Base-by-base conservation (phyloP, 2,113 vertebrate species). In the Amphiprion ocellaris region DNA sequence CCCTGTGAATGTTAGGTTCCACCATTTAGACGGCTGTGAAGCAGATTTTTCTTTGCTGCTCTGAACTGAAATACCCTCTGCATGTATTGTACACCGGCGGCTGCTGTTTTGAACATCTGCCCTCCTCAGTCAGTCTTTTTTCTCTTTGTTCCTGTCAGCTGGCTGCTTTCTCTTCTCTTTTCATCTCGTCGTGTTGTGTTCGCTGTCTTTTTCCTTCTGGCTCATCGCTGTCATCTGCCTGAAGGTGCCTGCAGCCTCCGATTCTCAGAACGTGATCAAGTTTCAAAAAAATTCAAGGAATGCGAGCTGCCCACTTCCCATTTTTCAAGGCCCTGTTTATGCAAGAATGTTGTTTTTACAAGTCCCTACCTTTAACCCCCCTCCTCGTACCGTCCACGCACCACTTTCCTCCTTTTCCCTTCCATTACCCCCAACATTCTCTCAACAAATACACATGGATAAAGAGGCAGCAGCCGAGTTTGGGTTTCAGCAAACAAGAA, bases 341-440 rank as follows among this genome's bases (percentile, higher is more conserved):
- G 84, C 87, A 90, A 89, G 89, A 91, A 91, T 90, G 91, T 90
- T 92, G 87, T 93, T 94, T 93, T 92, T 92, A 89, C 83, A 79
- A 83, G 67, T 90, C 49, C 69, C 63, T 85, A 73, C 71, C 80
- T 89, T 84, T 82, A 54, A 55, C 10, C 54, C 53, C 30, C 52
- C 61, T 28, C 19, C 56, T 17, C 44, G 5, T 44, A 3, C 41
- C 14, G 12, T 28, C 19, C 39, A 17, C 37, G 4, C 4, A 4
- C 41, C 14, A 4, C 65, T 61, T 46, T 26, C 55, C 30, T 61
- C 58, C 50, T 71, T 76, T 66, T 61, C 67, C 50, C 75, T 14
- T 46, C 24, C 60, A 68, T 68, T 74, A 77, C 59, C 46, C 23
- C 14, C 44, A 69, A 86, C 78, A 81, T 85, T 77, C 81, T 86